Conservation (phyloP, 2,888 invertebrate genomes). For the Drosophila algonquin region DNA sequence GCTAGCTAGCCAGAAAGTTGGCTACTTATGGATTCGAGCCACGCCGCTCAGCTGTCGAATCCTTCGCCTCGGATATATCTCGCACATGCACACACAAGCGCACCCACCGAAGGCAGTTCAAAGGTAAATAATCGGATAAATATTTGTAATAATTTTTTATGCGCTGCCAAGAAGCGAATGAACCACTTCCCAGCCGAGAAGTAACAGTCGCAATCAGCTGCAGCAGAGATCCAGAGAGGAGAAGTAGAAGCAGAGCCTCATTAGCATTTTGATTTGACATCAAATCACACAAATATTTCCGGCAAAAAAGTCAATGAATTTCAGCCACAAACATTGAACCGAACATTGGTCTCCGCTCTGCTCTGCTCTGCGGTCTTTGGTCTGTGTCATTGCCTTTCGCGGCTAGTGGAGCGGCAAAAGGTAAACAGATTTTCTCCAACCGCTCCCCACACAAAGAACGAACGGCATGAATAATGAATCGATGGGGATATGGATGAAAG, state of each 20-base stretch:
- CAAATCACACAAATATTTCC: conserved; percentile 69
- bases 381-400: conserved; percentile 54
- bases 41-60: conserved; percentile 43
- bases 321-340: conserved; percentile 54
- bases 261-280: conserved; percentile 67
- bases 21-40: conserved; percentile 56
- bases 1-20: conserved; percentile 47
- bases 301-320: conserved; percentile 32
- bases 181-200: conserved; percentile 13
- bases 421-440: conserved; percentile 29
- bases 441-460: too few species aligned
- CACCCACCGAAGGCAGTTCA: conserved; percentile 53
- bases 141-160: conserved; percentile 55
- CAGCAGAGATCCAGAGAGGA: conserved; percentile 5
- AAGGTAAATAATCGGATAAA: conserved; percentile 72
- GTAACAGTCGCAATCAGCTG: conserved; percentile 31
- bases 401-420: conserved; percentile 23
- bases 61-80: conserved; percentile 24
- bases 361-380: conserved; percentile 9
- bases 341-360: background rate
- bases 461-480: conserved; percentile 21
- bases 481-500: background rate
- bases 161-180: conserved; percentile 1
- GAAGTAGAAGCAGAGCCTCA: conserved; percentile 39
- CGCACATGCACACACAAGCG: background rate